Conservation (phyloP, 2,888 invertebrate species). For the Cephus sareptanus region DNA sequence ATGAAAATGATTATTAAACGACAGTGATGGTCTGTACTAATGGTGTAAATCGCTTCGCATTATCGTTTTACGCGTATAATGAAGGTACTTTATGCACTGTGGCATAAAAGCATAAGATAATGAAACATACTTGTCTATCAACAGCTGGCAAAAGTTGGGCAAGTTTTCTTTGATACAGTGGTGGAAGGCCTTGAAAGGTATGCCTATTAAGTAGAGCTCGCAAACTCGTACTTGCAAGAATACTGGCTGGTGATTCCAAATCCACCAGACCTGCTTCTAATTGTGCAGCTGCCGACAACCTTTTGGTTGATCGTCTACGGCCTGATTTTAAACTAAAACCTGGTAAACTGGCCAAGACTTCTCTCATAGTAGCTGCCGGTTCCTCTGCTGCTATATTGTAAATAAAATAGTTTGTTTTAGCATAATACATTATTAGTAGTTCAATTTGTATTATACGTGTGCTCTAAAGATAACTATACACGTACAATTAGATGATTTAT, state of each 20-base stretch:
- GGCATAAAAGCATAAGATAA: no score
- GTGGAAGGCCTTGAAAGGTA: slow-evolving; percentile 88
- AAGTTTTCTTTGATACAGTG: slow-evolving; percentile 91
- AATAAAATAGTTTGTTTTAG: no score
- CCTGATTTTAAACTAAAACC: slow-evolving; percentile 85
- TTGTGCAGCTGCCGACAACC: slow-evolving; percentile 91
- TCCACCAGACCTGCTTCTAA: slow-evolving; percentile 95
- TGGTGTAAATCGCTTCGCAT: no score
- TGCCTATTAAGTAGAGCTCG: slow-evolving; percentile 90
- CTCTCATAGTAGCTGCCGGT: slow-evolving; percentile 85
- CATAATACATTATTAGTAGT: no score
- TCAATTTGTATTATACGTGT: no score
- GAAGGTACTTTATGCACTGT: no score
- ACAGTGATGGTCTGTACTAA: no score
- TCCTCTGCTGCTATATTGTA: slow-evolving; percentile 56
- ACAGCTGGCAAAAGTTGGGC: slow-evolving; percentile 92
- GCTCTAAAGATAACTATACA: no score
- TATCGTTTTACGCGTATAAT: no score
- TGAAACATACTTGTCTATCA: slow-evolving; percentile 72
- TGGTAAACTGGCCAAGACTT: slow-evolving; percentile 88
- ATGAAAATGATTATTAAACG: no score
- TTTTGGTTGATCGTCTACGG: slow-evolving; percentile 82
- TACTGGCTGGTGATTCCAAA: slow-evolving; percentile 95
- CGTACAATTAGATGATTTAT: no score
- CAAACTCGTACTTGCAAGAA: slow-evolving; percentile 92